A percentile compares a stretch with the other conserved stretches of the same genome.
Evolutionary conservation across 1,140 invertebrate genomes (phyloP).

Genomic region (Trachelipus rathkii): DNA sequence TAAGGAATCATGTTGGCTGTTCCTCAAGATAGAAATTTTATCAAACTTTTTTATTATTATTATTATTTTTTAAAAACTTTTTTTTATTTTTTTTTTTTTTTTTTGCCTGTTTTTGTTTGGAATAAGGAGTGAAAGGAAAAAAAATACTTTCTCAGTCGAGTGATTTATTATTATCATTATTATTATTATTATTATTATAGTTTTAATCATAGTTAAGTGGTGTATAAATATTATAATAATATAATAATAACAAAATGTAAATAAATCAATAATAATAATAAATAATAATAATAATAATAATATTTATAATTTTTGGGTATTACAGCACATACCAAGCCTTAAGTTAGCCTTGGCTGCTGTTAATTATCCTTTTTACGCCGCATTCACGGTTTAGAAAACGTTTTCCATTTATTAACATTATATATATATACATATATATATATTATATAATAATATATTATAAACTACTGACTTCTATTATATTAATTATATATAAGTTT

Average conservation of each 20-base stretch:
- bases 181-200: too few species aligned
- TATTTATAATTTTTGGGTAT: neutral
- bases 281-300: too few species aligned
- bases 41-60: too few species aligned
- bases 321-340: conserved; percentile 4
- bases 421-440: too few species aligned
- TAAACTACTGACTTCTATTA: too few species aligned
- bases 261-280: too few species aligned
- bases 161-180: neutral
- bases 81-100: conserved; percentile 45
- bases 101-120: conserved; percentile 46
- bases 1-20: conserved; percentile 46
- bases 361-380: too few species aligned
- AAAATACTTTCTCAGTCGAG: neutral
- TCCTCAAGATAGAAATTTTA: conserved; percentile 38
- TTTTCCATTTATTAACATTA: conserved; percentile 35
- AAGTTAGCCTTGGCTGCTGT: too few species aligned
- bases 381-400: conserved; percentile 34
- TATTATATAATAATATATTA: too few species aligned
- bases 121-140: conserved; percentile 43
- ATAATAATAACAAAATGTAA: too few species aligned
- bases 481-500: too few species aligned
- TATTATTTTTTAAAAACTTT: conserved; percentile 34
- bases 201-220: conserved; percentile 1
- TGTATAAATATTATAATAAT: neutral